Evolutionary conservation across 53 echinoderm and acorn worm species (phyloP).

Genomic region (Luidia sarsii): DNA sequence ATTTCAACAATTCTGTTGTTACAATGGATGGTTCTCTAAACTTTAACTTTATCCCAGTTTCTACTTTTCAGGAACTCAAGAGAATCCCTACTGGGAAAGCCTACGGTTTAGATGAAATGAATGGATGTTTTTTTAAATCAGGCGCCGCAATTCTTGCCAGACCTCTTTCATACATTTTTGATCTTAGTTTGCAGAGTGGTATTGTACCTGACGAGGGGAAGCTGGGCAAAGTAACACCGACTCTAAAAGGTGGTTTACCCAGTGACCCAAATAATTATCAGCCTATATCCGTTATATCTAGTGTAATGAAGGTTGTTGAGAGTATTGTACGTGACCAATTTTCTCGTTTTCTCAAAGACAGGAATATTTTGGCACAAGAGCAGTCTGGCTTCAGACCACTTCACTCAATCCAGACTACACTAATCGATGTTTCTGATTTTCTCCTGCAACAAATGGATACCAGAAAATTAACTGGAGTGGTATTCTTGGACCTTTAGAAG

Average conservation of each 20-base stretch:
- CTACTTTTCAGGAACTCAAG: background rate
- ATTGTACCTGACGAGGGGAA: background rate
- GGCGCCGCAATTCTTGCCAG: background rate
- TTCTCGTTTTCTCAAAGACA: background rate
- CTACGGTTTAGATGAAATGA: background rate
- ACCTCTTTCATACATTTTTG: background rate
- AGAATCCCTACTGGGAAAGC: background rate
- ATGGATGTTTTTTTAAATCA: background rate
- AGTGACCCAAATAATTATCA: too few species aligned
- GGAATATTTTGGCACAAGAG: too few species aligned
- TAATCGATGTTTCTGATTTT: too few species aligned
- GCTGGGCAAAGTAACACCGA: background rate
- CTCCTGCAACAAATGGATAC: too few species aligned
- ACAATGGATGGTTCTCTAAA: too few species aligned
- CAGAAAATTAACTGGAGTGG: background rate
- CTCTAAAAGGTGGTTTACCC: background rate
- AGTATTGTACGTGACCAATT: too few species aligned
- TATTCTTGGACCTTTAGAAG: too few species aligned
- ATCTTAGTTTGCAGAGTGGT: background rate
- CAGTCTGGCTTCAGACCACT: slow-evolving; percentile 10
- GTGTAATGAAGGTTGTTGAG: too few species aligned
- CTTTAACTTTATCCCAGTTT: too few species aligned
- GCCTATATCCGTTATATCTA: too few species aligned
- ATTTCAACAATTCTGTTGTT: too few species aligned
- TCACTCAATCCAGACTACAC: too few species aligned